These are phyloP conservation scores for Globodera rostochiensis DNA, from an alignment of 1,140 invertebrate species.

Conservation along the genomic window DNA sequence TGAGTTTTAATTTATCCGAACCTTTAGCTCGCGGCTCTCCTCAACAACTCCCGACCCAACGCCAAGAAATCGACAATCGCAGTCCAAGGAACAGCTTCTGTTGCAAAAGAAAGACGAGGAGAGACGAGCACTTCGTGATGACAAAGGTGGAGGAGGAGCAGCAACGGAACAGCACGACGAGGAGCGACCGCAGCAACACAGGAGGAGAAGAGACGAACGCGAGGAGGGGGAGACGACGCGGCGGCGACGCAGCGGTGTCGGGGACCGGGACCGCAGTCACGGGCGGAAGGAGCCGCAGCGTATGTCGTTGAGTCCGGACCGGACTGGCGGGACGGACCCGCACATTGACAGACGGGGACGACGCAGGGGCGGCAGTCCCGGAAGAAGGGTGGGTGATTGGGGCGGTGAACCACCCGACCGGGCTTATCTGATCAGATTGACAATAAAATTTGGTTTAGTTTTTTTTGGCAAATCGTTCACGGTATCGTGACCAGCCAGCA, in stretches of 20 bases:
- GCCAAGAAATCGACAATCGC: not conserved
- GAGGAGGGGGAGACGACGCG: not conserved
- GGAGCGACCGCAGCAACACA: not conserved
- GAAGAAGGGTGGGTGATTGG: not conserved
- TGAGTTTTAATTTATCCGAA: not conserved
- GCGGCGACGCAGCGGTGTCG: not conserved
- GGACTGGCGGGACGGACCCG: not conserved
- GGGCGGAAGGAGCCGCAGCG: not conserved
- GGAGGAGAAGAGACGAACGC: not conserved
- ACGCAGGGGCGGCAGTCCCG: not conserved
- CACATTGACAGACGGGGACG: conserved; percentile 9
- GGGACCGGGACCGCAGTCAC: not conserved
- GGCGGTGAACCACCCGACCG: no score
- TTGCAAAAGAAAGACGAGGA: conserved; percentile 2
- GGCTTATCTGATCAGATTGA: no score
- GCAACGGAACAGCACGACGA: not conserved
- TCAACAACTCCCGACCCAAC: not conserved
- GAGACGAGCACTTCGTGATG: not conserved
- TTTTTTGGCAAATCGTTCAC: no score
- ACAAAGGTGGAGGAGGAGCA: not conserved
- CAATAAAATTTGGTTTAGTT: no score
- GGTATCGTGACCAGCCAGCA: no score
- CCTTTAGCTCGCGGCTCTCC: not conserved
- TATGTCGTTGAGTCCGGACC: not conserved
- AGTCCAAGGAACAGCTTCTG: not conserved